A percentile compares a stretch with the other conserved stretches of the same genome.
Evolutionary conservation across 2,797 vertebrate species (phyloP).

Genomic region (Dendrocincla fuliginosa): DNA sequence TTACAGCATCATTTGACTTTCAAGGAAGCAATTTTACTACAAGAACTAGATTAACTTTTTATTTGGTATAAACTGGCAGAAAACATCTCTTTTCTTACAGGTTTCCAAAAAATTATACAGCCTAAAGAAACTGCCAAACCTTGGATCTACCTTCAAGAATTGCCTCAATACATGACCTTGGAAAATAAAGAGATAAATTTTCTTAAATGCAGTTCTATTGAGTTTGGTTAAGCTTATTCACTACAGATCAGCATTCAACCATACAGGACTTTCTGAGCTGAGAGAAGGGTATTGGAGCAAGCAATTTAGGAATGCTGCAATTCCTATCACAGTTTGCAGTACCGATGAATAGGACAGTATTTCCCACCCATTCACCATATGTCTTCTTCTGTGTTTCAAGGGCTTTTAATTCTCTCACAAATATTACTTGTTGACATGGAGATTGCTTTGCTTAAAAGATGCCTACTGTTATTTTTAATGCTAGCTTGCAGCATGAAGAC

Average conservation of each 20-base stretch:
- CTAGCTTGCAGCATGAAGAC: neutral
- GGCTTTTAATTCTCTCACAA: slow-evolving; percentile 3
- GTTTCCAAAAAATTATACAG: neutral
- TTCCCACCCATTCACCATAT: neutral
- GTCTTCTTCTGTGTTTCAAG: neutral
- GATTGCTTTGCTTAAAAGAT: slow-evolving; percentile 6
- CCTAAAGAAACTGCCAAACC: neutral
- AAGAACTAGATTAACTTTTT: neutral
- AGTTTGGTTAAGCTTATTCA: neutral
- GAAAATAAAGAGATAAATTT: neutral
- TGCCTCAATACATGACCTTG: neutral
- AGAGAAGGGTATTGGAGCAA: neutral
- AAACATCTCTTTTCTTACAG: neutral
- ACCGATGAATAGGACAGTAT: neutral
- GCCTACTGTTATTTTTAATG: neutral
- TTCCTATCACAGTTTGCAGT: neutral
- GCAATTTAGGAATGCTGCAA: neutral
- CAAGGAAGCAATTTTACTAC: neutral
- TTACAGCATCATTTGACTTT: neutral
- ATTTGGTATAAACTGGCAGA: neutral
- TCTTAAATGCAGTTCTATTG: neutral
- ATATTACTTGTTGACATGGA: slow-evolving; percentile 5
- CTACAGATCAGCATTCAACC: neutral
- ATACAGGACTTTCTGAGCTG: neutral
- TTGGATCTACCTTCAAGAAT: neutral